Evolutionary conservation across 2,888 invertebrate genomes (phyloP), one percentile per base, ranked within the genome.

Genomic region (Gryllus longicercus): DNA sequence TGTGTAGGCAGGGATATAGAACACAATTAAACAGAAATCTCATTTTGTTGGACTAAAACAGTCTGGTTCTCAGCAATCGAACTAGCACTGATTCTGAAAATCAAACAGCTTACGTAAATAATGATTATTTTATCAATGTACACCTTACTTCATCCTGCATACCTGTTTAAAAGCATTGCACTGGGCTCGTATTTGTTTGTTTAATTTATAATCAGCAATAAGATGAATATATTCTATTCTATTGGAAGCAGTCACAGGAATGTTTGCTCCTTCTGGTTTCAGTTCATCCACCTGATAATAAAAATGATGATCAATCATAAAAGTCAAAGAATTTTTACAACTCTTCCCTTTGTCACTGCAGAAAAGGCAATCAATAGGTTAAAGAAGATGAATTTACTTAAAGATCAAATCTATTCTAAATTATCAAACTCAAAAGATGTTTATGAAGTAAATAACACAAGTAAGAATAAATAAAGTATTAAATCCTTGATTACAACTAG

Each of bases 191-290:
- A 95, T 93, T 89, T 97, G 97, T 84, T 86, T 94, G 88, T 98
- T 98, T 79, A 99, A 89, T 88, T 97, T 97, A 86, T 96, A 97
- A 88, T 99, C 97, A 1, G 98, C 98, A 89, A 99, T 94, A 83
- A 96, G 89, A 87, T 98, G 97, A 84, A 99, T 95, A 87, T 99
- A 99, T 87, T 99, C 98, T 86, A 98, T 95, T 82, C 96, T 92
- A 89, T 99, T 99, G 83, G 93, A 92, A 83, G 93, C 93, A 14
- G 95, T 97, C 0, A 99, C 99, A 14, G 94, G 92, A 85, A 97
- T 96, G 85, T 96, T 94, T 78, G 93, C 90, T 2, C 99, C 99
- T 81, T 94, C 93, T 0, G 95, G 93, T 87, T 97, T 98, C 81
- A 99, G 88, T 85, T 99, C 98, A 81, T 96, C 93, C 83, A 96